A percentile compares a stretch with the other conserved stretches of the same genome.
These are phyloP conservation scores for Drosophila suzukii DNA, from an alignment of 1,140 invertebrate species.

Conservation along the genomic window DNA sequence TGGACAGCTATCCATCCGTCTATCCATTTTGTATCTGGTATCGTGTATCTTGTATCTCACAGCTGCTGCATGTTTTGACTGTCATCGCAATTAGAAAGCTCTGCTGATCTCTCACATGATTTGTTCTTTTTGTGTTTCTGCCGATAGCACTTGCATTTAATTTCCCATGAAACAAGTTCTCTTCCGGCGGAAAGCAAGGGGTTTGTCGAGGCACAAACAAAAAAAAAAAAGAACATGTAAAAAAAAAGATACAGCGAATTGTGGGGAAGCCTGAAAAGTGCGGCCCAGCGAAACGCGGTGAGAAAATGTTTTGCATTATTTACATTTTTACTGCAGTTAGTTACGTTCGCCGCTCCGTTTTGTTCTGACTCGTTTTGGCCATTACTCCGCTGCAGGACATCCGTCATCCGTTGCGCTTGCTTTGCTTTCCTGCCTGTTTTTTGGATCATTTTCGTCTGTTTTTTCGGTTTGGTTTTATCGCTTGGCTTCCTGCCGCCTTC, in stretches of 20 bases:
- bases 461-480: constrained; percentile 63
- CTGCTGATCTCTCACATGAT: constrained; percentile 24
- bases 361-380: constrained; percentile 47
- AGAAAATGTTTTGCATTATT: constrained; percentile 83
- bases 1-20: constrained; percentile 25
- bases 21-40: constrained; percentile 46
- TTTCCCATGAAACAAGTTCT: constrained; percentile 71
- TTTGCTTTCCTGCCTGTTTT: constrained; percentile 49
- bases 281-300: constrained; percentile 72
- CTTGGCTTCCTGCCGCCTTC: constrained; percentile 69
- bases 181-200: constrained; percentile 32
- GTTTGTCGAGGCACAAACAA: neutral
- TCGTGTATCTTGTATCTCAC: constrained; percentile 38
- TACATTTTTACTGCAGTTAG: constrained; percentile 67
- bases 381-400: constrained; percentile 69
- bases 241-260: constrained; percentile 10
- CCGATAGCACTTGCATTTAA: constrained; percentile 64
- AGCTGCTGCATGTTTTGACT: constrained; percentile 49
- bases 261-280: constrained; percentile 76
- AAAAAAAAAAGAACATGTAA: neutral
- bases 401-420: constrained; percentile 76
- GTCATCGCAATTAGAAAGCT: constrained; percentile 75
- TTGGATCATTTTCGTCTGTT: constrained; percentile 4
- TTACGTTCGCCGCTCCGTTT: constrained; percentile 35
- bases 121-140: constrained; percentile 21